A percentile compares a stretch with the other conserved stretches of the same genome.
These are phyloP conservation scores for Gnathonemus echidnorhynchus DNA, from an alignment of 2,113 vertebrate genomes.

Conservation along the genomic window DNA sequence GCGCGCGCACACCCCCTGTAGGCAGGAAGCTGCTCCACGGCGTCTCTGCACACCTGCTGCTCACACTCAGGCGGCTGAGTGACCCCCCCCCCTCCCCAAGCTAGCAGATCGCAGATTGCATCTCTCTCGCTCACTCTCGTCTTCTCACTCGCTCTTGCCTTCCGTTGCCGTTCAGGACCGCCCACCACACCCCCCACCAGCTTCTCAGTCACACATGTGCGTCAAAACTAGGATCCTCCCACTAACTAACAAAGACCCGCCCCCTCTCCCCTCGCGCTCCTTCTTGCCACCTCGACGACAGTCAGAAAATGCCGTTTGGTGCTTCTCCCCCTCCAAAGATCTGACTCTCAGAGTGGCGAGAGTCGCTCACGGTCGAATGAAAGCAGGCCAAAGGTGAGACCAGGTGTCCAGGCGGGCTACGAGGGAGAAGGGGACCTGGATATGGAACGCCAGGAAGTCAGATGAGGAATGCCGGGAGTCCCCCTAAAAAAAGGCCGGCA, in stretches of 20 bases:
- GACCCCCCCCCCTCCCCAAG: neutral
- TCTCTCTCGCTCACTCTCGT: neutral
- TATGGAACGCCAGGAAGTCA: neutral
- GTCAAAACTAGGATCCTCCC: constrained; percentile 47
- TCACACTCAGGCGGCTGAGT: neutral
- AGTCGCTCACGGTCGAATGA: neutral
- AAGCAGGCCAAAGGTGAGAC: neutral
- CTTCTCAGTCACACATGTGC: constrained; percentile 45
- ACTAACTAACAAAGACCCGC: constrained; percentile 25
- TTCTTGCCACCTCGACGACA: neutral
- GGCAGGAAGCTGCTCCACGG: neutral
- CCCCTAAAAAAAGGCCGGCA: neutral
- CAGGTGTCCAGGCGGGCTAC: neutral
- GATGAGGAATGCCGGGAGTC: neutral
- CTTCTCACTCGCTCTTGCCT: constrained; percentile 17
- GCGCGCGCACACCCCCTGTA: neutral
- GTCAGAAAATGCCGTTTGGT: neutral
- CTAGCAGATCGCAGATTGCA: neutral
- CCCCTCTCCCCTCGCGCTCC: constrained; percentile 4
- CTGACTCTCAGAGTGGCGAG: neutral
- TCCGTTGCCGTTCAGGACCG: constrained; percentile 16
- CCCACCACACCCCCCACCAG: constrained; percentile 35
- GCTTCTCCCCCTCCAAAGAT: neutral
- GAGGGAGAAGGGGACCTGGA: neutral
- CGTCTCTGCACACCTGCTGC: neutral